Evolutionary conservation across 2,797 vertebrate species (phyloP).

Genomic region (Premnoplex brunnescens): DNA sequence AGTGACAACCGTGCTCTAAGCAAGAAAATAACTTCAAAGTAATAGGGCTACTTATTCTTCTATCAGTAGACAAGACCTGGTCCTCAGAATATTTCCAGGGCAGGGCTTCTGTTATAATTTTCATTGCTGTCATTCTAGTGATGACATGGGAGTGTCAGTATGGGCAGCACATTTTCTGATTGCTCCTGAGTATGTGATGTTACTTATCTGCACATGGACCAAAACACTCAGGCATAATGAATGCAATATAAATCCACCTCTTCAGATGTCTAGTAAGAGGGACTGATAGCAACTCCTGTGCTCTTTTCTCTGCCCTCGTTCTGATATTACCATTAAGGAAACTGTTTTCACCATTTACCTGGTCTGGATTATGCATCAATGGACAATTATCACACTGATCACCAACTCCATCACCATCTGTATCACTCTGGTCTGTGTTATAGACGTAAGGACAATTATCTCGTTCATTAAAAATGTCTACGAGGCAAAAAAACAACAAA

Average conservation of each 20-base stretch:
- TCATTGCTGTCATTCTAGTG: background rate
- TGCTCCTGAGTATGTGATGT: background rate
- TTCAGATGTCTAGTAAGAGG: background rate
- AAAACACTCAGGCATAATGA: background rate
- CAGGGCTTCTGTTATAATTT: background rate
- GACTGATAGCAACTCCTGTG: background rate
- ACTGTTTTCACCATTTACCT: constrained; percentile 74
- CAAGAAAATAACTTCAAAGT: background rate
- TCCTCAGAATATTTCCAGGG: background rate
- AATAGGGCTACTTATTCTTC: background rate
- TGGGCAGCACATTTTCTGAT: background rate
- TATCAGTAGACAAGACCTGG: background rate
- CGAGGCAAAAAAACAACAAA: background rate
- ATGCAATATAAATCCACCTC: background rate
- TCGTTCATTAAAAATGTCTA: constrained; percentile 91
- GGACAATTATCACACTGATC: constrained; percentile 99
- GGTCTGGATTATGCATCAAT: constrained; percentile 93
- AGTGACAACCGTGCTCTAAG: background rate
- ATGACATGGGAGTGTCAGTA: background rate
- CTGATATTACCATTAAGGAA: background rate
- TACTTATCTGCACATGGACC: background rate
- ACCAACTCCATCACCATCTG: constrained; percentile 92
- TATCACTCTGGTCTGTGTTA: constrained; percentile 95
- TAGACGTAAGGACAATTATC: constrained; percentile 97
- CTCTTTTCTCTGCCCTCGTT: background rate